Conservation (phyloP, 2,797 vertebrate species). For the Tapirus indicus region DNA sequence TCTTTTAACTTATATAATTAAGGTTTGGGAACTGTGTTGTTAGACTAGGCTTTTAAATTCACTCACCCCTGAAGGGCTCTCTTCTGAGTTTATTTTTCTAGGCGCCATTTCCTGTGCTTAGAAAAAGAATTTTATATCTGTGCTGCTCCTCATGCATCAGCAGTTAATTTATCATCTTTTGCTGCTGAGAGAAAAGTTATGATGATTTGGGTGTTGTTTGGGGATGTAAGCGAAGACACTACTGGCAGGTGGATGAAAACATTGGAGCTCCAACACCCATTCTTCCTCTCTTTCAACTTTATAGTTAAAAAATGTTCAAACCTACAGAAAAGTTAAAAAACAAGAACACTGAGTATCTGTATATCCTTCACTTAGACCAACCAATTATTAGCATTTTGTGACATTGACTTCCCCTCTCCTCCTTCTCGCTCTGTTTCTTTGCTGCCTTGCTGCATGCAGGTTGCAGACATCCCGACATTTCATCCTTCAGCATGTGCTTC, state of each 20-base stretch:
- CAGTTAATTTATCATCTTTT: conserved; percentile 41
- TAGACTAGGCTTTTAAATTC: conserved; percentile 76
- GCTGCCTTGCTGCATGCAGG: neutral
- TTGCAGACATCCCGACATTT: neutral
- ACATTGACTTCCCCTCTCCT: neutral
- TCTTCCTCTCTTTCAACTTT: neutral
- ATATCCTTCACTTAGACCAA: neutral
- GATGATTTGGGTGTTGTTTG: neutral
- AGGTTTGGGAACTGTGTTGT: conserved; percentile 76
- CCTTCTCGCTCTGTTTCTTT: neutral
- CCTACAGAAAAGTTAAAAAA: neutral
- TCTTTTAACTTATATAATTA: conserved; percentile 81
- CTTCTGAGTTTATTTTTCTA: conserved; percentile 65
- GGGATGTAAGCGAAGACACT: neutral
- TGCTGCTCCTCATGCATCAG: neutral
- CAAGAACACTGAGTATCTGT: neutral
- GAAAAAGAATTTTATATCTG: conserved; percentile 60
- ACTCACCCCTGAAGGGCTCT: conserved; percentile 75
- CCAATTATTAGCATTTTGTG: neutral
- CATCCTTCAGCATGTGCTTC: neutral
- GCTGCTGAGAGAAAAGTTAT: conserved; percentile 29
- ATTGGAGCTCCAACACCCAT: neutral
- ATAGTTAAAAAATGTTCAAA: conserved; percentile 36
- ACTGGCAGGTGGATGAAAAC: neutral
- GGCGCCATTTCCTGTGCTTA: conserved; percentile 68